A percentile compares a stretch with the other conserved stretches of the same genome.
Conservation (phyloP, 2,113 vertebrate genomes). For the Formicarius rufipectus region DNA sequence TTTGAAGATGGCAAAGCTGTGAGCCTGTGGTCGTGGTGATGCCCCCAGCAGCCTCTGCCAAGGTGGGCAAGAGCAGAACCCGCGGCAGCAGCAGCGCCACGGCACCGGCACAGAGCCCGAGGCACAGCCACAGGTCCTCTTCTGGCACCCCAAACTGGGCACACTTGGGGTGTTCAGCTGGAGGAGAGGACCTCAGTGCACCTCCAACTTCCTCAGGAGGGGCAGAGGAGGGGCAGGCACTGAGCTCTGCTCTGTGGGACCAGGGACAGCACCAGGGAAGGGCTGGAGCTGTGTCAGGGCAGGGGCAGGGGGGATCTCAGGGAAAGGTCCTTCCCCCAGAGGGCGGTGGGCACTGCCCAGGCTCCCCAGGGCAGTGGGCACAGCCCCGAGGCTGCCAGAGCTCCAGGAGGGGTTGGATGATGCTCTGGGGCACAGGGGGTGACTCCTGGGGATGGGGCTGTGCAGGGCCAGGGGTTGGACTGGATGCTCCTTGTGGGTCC, state of each 20-base stretch:
- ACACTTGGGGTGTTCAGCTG: neutral
- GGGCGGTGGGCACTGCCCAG: neutral
- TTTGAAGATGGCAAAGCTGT: neutral
- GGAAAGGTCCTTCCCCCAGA: neutral
- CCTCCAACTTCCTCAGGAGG: neutral
- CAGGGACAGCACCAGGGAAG: neutral
- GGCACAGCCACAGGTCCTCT: neutral
- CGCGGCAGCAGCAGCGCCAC: neutral
- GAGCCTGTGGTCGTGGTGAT: accelerated
- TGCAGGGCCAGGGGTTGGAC: neutral
- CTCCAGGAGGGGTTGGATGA: neutral
- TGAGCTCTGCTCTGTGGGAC: neutral
- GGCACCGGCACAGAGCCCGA: accelerated
- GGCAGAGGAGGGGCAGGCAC: neutral
- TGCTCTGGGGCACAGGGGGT: neutral
- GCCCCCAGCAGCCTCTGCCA: neutral
- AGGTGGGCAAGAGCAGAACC: neutral
- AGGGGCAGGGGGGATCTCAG: neutral
- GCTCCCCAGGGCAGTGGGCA: neutral
- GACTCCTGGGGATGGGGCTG: neutral
- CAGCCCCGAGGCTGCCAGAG: neutral
- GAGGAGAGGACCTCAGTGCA: neutral
- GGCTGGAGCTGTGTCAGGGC: neutral
- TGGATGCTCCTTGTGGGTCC: neutral
- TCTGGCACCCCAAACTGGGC: neutral